A percentile compares a stretch with the other conserved stretches of the same genome.
These are phyloP conservation scores for Martes flavigula DNA, from an alignment of 2,797 vertebrate genomes.

Conservation along the genomic window DNA sequence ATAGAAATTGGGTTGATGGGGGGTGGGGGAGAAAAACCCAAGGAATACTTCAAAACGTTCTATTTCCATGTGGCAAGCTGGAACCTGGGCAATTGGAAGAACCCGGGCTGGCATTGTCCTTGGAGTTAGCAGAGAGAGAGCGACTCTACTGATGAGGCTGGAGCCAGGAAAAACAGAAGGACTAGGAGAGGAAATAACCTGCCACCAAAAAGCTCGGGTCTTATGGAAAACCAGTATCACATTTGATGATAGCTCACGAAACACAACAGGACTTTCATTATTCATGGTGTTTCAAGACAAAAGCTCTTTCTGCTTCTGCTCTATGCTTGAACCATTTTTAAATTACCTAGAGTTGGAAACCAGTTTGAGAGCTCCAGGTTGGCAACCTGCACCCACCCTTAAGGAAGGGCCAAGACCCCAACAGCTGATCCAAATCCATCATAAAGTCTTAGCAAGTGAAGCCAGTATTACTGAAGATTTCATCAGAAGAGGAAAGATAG, in stretches of 20 bases:
- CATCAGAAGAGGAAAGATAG: neutral
- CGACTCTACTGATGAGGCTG: slow-evolving; percentile 71
- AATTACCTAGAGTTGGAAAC: slow-evolving; percentile 77
- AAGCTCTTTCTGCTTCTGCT: slow-evolving; percentile 80
- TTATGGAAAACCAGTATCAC: slow-evolving; percentile 76
- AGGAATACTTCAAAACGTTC: neutral
- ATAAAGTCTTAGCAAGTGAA: neutral
- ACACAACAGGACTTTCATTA: slow-evolving; percentile 78
- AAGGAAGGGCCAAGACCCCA: neutral
- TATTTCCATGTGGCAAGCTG: neutral
- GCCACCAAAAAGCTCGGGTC: slow-evolving; percentile 66
- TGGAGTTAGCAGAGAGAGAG: slow-evolving; percentile 66
- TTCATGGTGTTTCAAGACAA: slow-evolving; percentile 81
- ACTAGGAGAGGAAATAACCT: slow-evolving; percentile 63
- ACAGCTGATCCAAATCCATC: neutral
- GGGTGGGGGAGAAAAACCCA: neutral
- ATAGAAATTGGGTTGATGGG: neutral
- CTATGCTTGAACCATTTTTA: slow-evolving; percentile 74
- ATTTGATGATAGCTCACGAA: slow-evolving; percentile 71
- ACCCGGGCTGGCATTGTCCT: slow-evolving; percentile 68
- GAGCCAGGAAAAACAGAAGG: slow-evolving; percentile 81
- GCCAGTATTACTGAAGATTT: neutral
- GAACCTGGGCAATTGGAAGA: slow-evolving; percentile 68
- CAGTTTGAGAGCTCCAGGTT: slow-evolving; percentile 54
- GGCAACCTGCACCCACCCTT: neutral